Base-by-base conservation (phyloP, 2,113 vertebrate species). In the Cynopterus brachyotis region DNA sequence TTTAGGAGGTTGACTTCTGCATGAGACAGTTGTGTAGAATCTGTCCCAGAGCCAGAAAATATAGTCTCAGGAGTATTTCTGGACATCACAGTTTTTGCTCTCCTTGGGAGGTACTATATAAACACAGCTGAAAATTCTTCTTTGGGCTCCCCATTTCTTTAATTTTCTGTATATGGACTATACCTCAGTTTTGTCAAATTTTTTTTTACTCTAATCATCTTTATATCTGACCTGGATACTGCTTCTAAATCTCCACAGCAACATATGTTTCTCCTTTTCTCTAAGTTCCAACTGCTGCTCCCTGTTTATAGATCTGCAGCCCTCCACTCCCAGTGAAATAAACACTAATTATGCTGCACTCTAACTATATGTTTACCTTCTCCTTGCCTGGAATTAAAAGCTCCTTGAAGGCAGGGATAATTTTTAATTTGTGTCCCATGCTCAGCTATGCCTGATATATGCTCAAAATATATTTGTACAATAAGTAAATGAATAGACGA, bases 241-340 rank as follows among this genome's bases (percentile, higher is more conserved):
- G 80, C 50, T 93, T 95, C 66, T 86, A 90, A 45, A 81, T 86
- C 22, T 90, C 67, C 35, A 59, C 17, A 62, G 66, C n/a, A 84
- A 79, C 40, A 42, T 6, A 35, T 22, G 50, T 67, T 75, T 30
- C 59, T 85, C 17, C 28, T 83, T 72, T 83, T 75, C 30, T 60
- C 79, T 90, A 70, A 75, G 59, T 19, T 93, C 80, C 42, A 81
- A 13, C 8, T 55, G 35, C 35, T 40, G n/a, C n/a, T 73, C 24
- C 67, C 40, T 57, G 9, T 76, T 81, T 47, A 55, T 73, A 42
- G 1, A 67, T 50, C 80, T 75, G 19, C 84, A 22, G 50, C 19
- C 50, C 1, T 50, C 37, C 35, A n/a, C 17, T 28, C 64, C 17
- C 3, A 11, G 40, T 69, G 53, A 91, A 87, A 78, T 59, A 88